Evolutionary conservation across 2,797 vertebrate species (phyloP), one percentile per base, ranked within the genome.

Genomic region (Microtus agrestis): DNA sequence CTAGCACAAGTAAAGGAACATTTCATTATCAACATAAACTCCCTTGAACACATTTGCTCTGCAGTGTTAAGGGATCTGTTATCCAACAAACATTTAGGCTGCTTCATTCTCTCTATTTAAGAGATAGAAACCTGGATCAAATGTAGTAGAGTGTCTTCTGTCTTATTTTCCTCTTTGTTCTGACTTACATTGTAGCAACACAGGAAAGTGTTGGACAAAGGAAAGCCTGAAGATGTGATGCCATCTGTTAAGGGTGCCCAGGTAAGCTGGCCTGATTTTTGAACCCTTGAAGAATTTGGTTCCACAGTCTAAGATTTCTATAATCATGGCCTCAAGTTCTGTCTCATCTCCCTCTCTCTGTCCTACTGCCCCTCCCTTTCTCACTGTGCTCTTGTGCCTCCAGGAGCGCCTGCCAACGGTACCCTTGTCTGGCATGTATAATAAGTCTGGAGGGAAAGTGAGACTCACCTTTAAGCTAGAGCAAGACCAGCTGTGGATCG

Each of bases 181-280:
- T 98, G 48, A 0, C 95, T 98, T 98, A 0, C 59, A 4, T 99
- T 98, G 88, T 93, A 99, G 99, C 99, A 99, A 99, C 99, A 99
- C 99, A 99, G 99, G 98, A 99, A 99, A 98, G 99, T 99, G 40
- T 98, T 99, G 98, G 99, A 99, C 97, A 99, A 99, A 99, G 99
- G 99, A 98, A 99, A 99, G 99, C 99, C 99, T n/a, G 99, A 99
- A 12, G 99, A 99, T 85, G 98, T 99, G 97, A 99, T 99, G 99
- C 97, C 99, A 65, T 99, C 99, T 94, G 98, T 99, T 95, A 99
- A 99, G 99, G 99, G 99, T 97, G 96, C 98, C 96, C 99, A 99
- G 99, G 99, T 99, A 98, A 98, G 99, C 84, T 48, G 3, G 2
- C 34, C 13, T 46, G 3, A n/a, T 31, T 17, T 11, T 54, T 81